Base-by-base conservation (phyloP, 2,797 vertebrate species). In the Sarcophilus harrisii region DNA sequence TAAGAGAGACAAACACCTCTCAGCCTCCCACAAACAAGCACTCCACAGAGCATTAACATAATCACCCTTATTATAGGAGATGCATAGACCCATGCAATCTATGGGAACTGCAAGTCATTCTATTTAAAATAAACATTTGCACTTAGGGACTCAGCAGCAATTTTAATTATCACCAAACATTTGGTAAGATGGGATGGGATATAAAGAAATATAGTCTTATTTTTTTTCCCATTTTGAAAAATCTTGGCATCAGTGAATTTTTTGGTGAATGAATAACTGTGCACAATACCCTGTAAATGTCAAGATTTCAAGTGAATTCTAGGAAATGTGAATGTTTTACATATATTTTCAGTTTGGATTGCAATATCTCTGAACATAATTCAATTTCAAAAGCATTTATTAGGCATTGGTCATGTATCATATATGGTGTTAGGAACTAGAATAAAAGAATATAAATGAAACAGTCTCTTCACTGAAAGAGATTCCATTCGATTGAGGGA, bases 1-100 rank as follows among this genome's bases (percentile, higher is more conserved):
- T 94, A 95, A 93, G 10, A 32, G 92, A 52, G 5, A 93, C 24
- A 94, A 97, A 94, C 92, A 92, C 29, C 18, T 91, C 90, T 9
- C 66, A 55, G 2, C 66, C n/a, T 38, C n/a, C n/a, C n/a, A 21
- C n/a, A 38, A 6, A 62, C 29, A 73, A 16, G 73, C 16, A 57
- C 49, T 57, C 94, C 73, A 87, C 59, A 45, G 12, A 58, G 32
- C 87, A 58, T 81, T 92, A 90, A 9, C 3, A 45, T 57, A 21
- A 8, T 96, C 93, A 59, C 0, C 27, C 0, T 38, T 90, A 58
- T 9, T 49, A 12, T 54, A 58, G 57, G 52, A 92, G 92, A 4
- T 18, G 91, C 28, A n/a, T 54, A 91, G 81, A 87, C 59, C 16
- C 94, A n/a, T 89, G 27, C 54, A 1, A 0, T 30, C 59, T 49